These are phyloP conservation scores for Phyllostomus discolor DNA, from an alignment of 2,113 vertebrate genomes.

Conservation along the genomic window DNA sequence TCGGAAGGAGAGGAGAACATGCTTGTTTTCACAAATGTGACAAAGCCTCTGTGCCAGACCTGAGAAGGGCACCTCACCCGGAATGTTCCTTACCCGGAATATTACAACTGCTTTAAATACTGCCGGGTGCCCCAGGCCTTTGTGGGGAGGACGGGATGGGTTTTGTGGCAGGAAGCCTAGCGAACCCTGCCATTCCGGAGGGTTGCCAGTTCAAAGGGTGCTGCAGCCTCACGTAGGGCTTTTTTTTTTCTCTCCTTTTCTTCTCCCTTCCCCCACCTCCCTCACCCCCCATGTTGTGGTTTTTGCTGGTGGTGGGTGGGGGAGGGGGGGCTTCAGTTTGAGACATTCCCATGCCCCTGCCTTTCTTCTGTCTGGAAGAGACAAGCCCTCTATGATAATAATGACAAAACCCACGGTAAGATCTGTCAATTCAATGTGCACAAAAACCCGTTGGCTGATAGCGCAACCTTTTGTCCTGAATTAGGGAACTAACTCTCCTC, in stretches of 20 bases:
- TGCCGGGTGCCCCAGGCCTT: slow-evolving; percentile 63
- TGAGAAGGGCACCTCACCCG: slow-evolving; percentile 46
- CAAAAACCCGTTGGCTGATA: slow-evolving; percentile 64
- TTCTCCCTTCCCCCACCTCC: background rate
- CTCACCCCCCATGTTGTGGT: slow-evolving; percentile 35
- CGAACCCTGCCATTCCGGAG: slow-evolving; percentile 61
- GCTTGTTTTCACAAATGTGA: slow-evolving; percentile 65
- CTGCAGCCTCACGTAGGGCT: slow-evolving; percentile 53
- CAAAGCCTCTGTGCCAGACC: slow-evolving; percentile 41
- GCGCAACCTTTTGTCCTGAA: slow-evolving; percentile 44
- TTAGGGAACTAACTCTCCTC: slow-evolving; percentile 69
- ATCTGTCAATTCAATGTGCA: slow-evolving; percentile 65
- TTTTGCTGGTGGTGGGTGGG: slow-evolving; percentile 48
- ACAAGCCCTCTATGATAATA: slow-evolving; percentile 69
- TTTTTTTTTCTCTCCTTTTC: slow-evolving; percentile 48
- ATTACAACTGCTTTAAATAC: slow-evolving; percentile 72
- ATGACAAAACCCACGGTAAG: slow-evolving; percentile 69
- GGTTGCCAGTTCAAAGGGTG: slow-evolving; percentile 75
- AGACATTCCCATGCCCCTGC: slow-evolving; percentile 50
- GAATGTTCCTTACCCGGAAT: slow-evolving; percentile 23
- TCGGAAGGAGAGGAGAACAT: background rate
- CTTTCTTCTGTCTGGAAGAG: slow-evolving; percentile 60
- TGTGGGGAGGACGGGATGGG: slow-evolving; percentile 54
- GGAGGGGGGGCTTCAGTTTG: slow-evolving; percentile 56
- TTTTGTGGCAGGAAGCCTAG: slow-evolving; percentile 68